Percentiles rank a stretch among this genome's conserved stretches.
These are phyloP conservation scores for Drosophila fungiperda DNA, from an alignment of 2,888 invertebrate genomes.

Conservation along the genomic window DNA sequence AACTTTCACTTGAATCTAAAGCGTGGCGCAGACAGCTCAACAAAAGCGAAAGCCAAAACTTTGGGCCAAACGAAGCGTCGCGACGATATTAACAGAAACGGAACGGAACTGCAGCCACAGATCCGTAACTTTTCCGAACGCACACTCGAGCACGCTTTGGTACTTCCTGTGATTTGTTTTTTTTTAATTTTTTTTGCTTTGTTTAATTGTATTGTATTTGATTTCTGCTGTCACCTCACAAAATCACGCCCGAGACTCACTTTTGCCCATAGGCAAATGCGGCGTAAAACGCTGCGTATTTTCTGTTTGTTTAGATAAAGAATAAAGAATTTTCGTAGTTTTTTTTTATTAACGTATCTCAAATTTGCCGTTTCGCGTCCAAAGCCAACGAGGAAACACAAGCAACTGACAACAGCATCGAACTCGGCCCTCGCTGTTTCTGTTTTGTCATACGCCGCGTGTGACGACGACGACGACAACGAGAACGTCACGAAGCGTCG, in stretches of 20 bases:
- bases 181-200: constrained; percentile 22
- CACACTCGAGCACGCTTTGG: constrained; percentile 67
- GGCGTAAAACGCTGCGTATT: constrained; percentile 29
- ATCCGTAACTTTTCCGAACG: constrained; percentile 28
- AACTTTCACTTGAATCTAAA: constrained; percentile 42
- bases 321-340: constrained; percentile 26
- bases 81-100: constrained; percentile 8
- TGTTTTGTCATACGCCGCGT: constrained; percentile 55
- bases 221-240: constrained; percentile 9
- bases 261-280: constrained; percentile 19
- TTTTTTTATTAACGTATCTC: constrained; percentile 9
- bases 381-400: constrained; percentile 71
- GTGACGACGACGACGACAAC: constrained; percentile 21
- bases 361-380: constrained; percentile 63
- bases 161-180: constrained; percentile 54
- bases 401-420: constrained; percentile 67
- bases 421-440: constrained; percentile 35
- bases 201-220: neutral
- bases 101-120: constrained; percentile 25
- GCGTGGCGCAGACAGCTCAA: constrained; percentile 43
- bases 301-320: constrained; percentile 35
- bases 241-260: constrained; percentile 27
- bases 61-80: constrained; percentile 34
- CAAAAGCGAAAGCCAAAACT: constrained; percentile 58
- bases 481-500: constrained; percentile 27